Percentiles rank a stretch among this genome's conserved stretches.
These are phyloP conservation scores for Diabrotica undecimpunctata DNA, from an alignment of 1,140 invertebrate species.

Conservation along the genomic window DNA sequence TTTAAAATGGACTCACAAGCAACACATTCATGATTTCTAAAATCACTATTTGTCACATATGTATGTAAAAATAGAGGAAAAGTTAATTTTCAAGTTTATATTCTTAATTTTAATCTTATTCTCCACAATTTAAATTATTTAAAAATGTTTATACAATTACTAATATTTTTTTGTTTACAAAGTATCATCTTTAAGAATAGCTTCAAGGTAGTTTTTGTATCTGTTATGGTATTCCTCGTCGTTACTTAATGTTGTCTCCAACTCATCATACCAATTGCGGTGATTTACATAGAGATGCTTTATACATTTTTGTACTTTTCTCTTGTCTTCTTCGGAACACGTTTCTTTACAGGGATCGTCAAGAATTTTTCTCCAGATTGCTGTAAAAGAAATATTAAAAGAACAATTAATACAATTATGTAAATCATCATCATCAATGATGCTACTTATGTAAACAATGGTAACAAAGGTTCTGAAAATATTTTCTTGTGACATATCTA, in stretches of 20 bases:
- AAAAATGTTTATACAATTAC: not conserved
- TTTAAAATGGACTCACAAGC: no score
- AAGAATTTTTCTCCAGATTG: no score
- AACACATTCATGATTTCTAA: no score
- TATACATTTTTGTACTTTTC: constrained; percentile 42
- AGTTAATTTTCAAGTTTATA: not conserved
- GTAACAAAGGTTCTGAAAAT: no score
- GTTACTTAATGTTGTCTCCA: constrained; percentile 48
- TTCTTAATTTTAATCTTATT: not conserved
- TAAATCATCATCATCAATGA: no score
- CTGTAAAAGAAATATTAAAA: no score
- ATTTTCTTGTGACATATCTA: no score
- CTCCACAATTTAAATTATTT: not conserved
- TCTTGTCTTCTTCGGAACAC: constrained; percentile 46
- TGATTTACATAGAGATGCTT: constrained; percentile 43
- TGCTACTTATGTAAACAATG: no score
- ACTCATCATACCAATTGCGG: constrained; percentile 39
- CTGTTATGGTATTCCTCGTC: constrained; percentile 40
- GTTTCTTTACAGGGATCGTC: no score
- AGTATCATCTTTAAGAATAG: not conserved
- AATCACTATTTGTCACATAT: no score
- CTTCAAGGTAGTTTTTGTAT: constrained; percentile 29
- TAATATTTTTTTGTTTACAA: not conserved
- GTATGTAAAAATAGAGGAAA: not conserved
- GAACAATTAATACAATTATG: no score